Conservation (phyloP, 2,888 invertebrate species). For the Perizoma affinitatum region DNA sequence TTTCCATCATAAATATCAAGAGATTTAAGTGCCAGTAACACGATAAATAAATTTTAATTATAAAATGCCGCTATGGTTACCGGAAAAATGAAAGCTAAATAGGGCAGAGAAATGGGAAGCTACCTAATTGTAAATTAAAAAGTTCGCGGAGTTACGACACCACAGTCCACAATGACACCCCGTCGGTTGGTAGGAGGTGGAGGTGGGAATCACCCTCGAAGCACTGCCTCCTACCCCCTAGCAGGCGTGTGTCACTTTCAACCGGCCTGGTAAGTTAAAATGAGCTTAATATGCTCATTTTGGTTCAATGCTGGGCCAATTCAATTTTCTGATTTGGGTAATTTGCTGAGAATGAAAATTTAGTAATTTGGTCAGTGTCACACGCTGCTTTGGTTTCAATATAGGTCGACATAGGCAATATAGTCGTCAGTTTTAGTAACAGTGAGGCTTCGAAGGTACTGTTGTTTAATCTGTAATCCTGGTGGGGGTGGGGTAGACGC, state of each 20-base stretch:
- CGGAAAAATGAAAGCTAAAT: constrained; percentile 83
- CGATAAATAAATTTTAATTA: constrained; percentile 83
- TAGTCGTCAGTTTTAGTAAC: not conserved
- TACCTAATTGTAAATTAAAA: constrained; percentile 85
- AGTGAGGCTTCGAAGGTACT: constrained; percentile 2
- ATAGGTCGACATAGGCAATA: not conserved
- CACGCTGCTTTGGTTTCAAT: not conserved
- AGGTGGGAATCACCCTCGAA: constrained; percentile 22
- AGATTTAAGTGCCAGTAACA: constrained; percentile 65
- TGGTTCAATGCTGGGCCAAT: constrained; percentile 1
- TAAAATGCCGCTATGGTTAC: constrained; percentile 68
- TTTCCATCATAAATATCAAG: constrained; percentile 51
- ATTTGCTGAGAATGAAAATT: too few species aligned
- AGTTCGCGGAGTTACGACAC: constrained; percentile 84
- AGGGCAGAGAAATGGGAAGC: constrained; percentile 84
- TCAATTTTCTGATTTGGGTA: too few species aligned
- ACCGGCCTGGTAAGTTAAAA: constrained; percentile 10
- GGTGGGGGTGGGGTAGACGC: constrained; percentile 63
- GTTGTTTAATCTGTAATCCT: constrained; percentile 33
- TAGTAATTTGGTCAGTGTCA: too few species aligned
- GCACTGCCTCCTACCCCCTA: constrained; percentile 41
- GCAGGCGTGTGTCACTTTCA: constrained; percentile 12
- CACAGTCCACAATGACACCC: constrained; percentile 84
- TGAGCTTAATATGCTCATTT: constrained; percentile 2
- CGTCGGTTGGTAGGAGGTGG: constrained; percentile 56